Conservation (phyloP, 2,797 vertebrate species). For the Erithacus rubecula region DNA sequence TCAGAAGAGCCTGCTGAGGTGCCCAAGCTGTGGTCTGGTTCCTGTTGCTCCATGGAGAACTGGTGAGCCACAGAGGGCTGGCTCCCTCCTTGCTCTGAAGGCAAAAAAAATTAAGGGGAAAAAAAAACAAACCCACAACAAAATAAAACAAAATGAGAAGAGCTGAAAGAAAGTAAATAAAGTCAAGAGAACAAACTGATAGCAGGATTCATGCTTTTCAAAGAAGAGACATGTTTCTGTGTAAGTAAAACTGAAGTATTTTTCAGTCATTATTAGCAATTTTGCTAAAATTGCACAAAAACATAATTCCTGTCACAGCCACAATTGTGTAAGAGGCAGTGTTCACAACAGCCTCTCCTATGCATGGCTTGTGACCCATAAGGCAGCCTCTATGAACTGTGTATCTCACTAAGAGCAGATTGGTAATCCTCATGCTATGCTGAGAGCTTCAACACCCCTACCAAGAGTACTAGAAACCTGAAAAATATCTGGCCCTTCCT, state of each 20-base stretch:
- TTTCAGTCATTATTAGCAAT: neutral
- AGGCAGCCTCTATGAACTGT: neutral
- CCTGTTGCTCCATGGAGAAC: neutral
- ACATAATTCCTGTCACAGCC: neutral
- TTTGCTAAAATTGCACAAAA: neutral
- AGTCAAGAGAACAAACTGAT: neutral
- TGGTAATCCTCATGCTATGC: neutral
- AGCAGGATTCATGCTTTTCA: neutral
- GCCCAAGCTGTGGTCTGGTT: neutral
- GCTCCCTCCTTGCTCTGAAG: neutral
- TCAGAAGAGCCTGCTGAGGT: conserved; percentile 15
- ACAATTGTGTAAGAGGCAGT: neutral
- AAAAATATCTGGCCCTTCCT: neutral
- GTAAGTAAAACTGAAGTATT: rapidly evolving
- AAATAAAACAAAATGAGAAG: neutral
- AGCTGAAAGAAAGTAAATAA: neutral
- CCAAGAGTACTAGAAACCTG: neutral
- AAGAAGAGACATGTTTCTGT: neutral
- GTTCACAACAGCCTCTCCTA: neutral
- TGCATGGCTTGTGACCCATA: neutral
- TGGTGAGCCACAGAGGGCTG: neutral
- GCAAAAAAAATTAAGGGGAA: neutral
- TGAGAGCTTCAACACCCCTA: neutral
- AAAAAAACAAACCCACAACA: neutral
- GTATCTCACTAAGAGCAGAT: neutral